Base-by-base conservation (phyloP, 2,888 invertebrate species). In the Hypselothyrea guttata region DNA sequence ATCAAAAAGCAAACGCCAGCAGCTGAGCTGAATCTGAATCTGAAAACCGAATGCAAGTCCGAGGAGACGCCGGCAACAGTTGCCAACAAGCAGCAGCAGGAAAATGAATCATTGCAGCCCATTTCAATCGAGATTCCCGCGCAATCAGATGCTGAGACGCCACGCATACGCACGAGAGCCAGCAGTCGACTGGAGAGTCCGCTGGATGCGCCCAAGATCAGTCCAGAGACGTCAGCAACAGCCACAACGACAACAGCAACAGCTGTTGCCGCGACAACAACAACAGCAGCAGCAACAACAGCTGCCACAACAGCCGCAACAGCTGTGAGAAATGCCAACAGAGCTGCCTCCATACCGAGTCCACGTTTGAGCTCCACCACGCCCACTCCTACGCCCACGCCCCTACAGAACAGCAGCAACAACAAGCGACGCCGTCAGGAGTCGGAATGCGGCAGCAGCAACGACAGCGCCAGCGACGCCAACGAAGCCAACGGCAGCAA, bases 71-170 rank as follows among this genome's bases (percentile, higher is more conserved):
- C 42, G 12, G 48, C 30, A 27, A 2, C 37, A 0, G 15, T n/a
- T 3, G 11, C 42, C 4, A n/a, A 0, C 12, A 67, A 54, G 4
- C 69, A 55, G 13, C 11, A 9, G 30, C 55, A 55, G 7, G 57
- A 62, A 11, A 27, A 16, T n/a, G 78, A 75, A 7, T 66, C 78
- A 4, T 62, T 87, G 28, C 95, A 95, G 84, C 96, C 96, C 87
- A 92, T 96, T 76, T 91, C 96, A 1, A 96, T 96, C 76, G 96
- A 96, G 88, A 96, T 96, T 75, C 96, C 96, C 3, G 90, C 90
- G 40, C 89, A 92, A 62, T 88, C 91, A 77, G 89, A 90, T 30
- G 47, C 72, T 61, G 87, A 90, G 86, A 58, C 90, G 84, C 90
- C 91, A 9, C 92, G 92, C 48, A 92, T 93, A 7, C 90, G 94